Conservation (phyloP, 2,113 vertebrate species). For the Turdus rufiventris region DNA sequence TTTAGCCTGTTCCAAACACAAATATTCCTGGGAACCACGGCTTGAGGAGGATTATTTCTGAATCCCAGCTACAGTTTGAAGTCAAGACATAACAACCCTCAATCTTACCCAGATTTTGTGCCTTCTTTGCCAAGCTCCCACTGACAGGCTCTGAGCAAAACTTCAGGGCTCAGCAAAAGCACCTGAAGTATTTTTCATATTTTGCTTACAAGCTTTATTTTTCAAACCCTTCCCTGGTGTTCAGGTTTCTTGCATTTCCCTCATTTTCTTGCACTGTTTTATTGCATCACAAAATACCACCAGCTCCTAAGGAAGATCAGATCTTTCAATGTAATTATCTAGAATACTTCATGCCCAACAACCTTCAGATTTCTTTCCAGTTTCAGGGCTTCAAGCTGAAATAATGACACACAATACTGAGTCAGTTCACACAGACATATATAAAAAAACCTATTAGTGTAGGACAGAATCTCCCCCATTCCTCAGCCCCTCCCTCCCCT, state of each 20-base stretch:
- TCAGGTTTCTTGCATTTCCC: background rate
- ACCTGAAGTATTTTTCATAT: background rate
- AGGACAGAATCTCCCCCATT: fast-evolving
- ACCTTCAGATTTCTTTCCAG: background rate
- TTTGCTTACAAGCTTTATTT: background rate
- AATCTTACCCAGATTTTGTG: background rate
- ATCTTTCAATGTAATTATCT: background rate
- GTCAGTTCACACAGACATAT: background rate
- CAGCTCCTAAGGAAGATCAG: background rate
- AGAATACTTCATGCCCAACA: fast-evolving
- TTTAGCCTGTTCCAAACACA: background rate
- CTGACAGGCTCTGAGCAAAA: background rate
- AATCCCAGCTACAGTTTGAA: background rate
- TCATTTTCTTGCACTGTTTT: background rate
- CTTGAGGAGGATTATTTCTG: background rate
- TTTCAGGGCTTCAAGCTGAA: background rate
- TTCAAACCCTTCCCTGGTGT: background rate
- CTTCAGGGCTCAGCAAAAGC: background rate
- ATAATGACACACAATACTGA: background rate
- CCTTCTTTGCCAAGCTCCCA: background rate
- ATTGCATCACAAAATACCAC: background rate
- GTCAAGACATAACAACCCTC: background rate
- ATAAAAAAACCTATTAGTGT: background rate
- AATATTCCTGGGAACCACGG: background rate
- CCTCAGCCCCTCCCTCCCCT: background rate